Percentiles rank a stretch among this genome's conserved stretches.
phyloP scores from a whole-genome alignment of 2,888 invertebrate species.

The Toxonevra muliebris region DNA sequence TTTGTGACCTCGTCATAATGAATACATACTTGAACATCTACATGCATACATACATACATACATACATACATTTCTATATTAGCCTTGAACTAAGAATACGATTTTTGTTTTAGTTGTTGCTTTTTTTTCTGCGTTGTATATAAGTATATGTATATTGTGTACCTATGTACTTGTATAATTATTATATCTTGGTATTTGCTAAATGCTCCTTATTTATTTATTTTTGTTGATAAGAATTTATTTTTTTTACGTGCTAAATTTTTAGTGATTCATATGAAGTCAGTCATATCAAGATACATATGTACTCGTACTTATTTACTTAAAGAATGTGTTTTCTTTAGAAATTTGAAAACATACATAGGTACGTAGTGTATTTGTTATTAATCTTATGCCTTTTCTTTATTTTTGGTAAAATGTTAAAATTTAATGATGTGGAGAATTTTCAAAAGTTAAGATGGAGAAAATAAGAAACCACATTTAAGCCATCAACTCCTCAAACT shows the following conservation, averaged over 20 bases:
- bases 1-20: too few relatives aligned
- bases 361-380: too few relatives aligned
- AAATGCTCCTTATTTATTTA: neutral
- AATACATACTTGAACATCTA: too few relatives aligned
- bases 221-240: neutral
- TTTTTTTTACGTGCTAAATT: neutral
- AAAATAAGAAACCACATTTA: neutral
- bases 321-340: too few relatives aligned
- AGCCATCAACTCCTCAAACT: neutral
- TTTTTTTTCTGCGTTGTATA: too few relatives aligned
- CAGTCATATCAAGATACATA: too few relatives aligned
- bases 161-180: slow-evolving; percentile 12
- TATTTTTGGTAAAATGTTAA: too few relatives aligned
- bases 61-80: neutral
- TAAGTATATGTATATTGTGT: too few relatives aligned
- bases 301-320: too few relatives aligned
- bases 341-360: too few relatives aligned
- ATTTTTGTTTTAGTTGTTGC: slow-evolving; percentile 3
- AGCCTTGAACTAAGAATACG: slow-evolving; percentile 21
- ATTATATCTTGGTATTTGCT: neutral
- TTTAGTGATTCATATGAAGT: neutral
- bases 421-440: neutral
- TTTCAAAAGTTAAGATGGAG: neutral
- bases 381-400: too few relatives aligned
- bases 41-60: neutral